A percentile compares a stretch with the other conserved stretches of the same genome.
These are phyloP conservation scores for Sthenelais limicola DNA, from an alignment of 2,888 invertebrate genomes.

Conservation along the genomic window DNA sequence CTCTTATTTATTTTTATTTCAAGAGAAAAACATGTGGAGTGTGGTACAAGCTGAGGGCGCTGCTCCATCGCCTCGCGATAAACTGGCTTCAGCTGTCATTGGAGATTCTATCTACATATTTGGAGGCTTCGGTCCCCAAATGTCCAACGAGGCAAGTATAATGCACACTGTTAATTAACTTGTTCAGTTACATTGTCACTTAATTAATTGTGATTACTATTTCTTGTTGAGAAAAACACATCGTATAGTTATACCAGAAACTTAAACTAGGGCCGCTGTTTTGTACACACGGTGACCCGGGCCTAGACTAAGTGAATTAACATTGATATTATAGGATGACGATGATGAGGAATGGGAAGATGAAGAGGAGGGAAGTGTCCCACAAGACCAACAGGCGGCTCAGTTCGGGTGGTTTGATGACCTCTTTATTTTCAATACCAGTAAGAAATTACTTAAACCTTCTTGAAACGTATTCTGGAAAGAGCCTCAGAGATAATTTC, in stretches of 20 bases:
- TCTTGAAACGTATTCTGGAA: too few relatives aligned
- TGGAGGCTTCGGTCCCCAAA: constrained; percentile 71
- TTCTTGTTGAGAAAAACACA: too few relatives aligned
- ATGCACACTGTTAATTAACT: too few relatives aligned
- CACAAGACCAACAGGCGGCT: constrained; percentile 60
- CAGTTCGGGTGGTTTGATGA: constrained; percentile 72
- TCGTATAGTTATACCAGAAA: too few relatives aligned
- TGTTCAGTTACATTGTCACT: too few relatives aligned
- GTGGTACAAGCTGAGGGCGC: constrained; percentile 57
- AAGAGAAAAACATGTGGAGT: constrained; percentile 62
- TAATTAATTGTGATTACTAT: too few relatives aligned
- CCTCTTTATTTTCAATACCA: constrained; percentile 65
- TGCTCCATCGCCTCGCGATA: constrained; percentile 66
- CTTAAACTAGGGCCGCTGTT: too few relatives aligned
- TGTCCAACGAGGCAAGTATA: constrained; percentile 49
- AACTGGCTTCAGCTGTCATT: constrained; percentile 64
- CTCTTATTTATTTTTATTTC: too few relatives aligned
- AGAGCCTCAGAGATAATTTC: too few relatives aligned
- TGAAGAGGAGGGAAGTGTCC: constrained; percentile 51
- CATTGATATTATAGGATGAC: constrained; percentile 26
- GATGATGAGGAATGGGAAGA: constrained; percentile 61
- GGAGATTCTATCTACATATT: constrained; percentile 67
- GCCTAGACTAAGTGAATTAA: too few relatives aligned
- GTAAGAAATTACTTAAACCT: too few relatives aligned
- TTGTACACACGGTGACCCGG: too few relatives aligned